Conservation (phyloP, 2,888 invertebrate genomes). For the Oscheius sp. region DNA sequence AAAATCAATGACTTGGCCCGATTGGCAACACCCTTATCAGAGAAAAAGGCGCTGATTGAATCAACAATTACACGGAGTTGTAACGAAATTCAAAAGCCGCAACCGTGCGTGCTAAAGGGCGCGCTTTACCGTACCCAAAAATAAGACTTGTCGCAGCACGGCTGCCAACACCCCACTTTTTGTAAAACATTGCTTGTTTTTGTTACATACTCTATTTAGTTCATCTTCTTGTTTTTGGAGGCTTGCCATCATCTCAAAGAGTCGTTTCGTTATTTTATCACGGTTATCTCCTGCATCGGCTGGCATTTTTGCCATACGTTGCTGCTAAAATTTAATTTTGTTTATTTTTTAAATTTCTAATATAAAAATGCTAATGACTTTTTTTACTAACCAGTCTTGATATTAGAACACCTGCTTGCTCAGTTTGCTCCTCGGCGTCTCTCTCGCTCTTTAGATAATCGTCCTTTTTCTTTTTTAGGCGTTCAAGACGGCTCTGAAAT, state of each 20-base stretch:
- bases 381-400: neutral
- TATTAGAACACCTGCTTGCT: neutral
- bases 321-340: slow-evolving; percentile 7
- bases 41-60: no score
- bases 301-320: neutral
- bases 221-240: slow-evolving; percentile 23
- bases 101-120: no score
- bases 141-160: no score
- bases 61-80: no score
- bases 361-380: no score
- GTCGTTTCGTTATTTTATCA: slow-evolving; percentile 16
- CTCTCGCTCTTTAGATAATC: neutral
- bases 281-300: slow-evolving; percentile 8
- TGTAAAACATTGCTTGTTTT: neutral
- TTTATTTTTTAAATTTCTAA: neutral
- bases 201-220: slow-evolving; percentile 24
- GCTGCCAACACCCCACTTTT: neutral
- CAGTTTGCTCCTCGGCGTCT: neutral
- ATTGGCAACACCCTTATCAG: no score
- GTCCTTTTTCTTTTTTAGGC: neutral
- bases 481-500: neutral
- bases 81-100: no score
- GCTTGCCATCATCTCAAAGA: slow-evolving; percentile 27
- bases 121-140: no score
- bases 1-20: no score